Evolutionary conservation across 2,113 vertebrate species (phyloP).

Genomic region (Phylloscopus whistleri): DNA sequence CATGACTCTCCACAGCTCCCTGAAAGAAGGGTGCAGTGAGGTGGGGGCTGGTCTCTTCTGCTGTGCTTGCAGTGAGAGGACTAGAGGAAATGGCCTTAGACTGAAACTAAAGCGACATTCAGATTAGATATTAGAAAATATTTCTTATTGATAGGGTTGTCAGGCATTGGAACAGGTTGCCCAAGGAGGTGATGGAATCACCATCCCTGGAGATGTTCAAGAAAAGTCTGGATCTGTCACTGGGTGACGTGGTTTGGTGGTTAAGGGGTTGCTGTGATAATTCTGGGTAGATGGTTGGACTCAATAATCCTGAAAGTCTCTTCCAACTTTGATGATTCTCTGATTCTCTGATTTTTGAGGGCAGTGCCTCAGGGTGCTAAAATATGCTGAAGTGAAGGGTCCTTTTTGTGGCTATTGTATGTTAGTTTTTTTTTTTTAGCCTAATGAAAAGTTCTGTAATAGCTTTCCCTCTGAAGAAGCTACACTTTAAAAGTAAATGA

Average conservation of each 20-base stretch:
- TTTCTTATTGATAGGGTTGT: too few relatives aligned
- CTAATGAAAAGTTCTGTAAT: background rate
- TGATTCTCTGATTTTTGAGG: background rate
- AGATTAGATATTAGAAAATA: background rate
- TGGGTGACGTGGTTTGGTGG: background rate
- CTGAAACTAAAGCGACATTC: background rate
- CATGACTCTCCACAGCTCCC: accelerated
- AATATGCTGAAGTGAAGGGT: background rate
- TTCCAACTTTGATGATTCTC: background rate
- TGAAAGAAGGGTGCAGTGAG: background rate
- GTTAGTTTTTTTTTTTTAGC: background rate
- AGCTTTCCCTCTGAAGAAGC: background rate
- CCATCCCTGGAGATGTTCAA: background rate
- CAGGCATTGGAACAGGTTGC: background rate
- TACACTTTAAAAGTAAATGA: background rate
- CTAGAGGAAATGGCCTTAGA: background rate
- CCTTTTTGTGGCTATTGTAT: background rate
- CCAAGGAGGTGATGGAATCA: background rate
- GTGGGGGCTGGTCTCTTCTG: accelerated
- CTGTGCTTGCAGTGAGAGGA: background rate
- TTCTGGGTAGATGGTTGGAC: background rate
- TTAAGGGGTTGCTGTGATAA: too few relatives aligned
- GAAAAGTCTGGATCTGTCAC: background rate
- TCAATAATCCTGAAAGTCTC: too few relatives aligned
- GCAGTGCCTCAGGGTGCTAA: background rate